Base-by-base conservation (phyloP, 2,888 invertebrate species). In the Sturmia bella region DNA sequence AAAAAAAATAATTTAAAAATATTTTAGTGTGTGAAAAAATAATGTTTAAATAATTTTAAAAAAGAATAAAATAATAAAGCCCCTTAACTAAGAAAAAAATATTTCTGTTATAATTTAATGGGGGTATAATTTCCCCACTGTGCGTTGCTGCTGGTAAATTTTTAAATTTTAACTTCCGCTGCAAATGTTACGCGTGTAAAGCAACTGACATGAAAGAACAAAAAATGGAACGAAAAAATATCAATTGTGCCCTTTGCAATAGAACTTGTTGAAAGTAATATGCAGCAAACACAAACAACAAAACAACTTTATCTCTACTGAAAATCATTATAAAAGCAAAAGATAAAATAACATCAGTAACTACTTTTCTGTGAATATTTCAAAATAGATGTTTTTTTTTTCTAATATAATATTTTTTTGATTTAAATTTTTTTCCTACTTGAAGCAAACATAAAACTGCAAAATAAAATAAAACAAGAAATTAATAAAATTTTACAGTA, bases 401-500 rank as follows among this genome's bases (percentile, higher is more conserved):
- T 43, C 41, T 13, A 39, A 21, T 39, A 48, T 15, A 12, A 4
- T 48, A 32, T n/a, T 70, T 21, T 39, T 48, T 32, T n/a, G n/a
- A n/a, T n/a, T 7, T 57, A 7, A 15, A 2, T 12, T 17, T 43
- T 52, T 11, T 52, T 32, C 19, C 13, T 45, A n/a, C 50, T 76
- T 68, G 13, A 21, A 41, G n/a, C n/a, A 0, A 72, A 37, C 12
- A 73, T 56, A 63, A 13, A 79, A 69, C 21, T 43, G 63, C 63
- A 64, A 69, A 39, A 24, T n/a, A 61, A 17, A 19, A 45, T 15
- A 24, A 56, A 43, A 37, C 45, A 69, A 37, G 57, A 27, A 21
- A 63, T 50, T 39, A 45, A 72, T 19, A 48, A 24, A 57, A 72
- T 56, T 50, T 52, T 41, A 45, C 70, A 52, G 68, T 76, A 72